A percentile compares a stretch with the other conserved stretches of the same genome.
phyloP scores from a whole-genome alignment of 2,888 invertebrate species.

The Amphipoea lucens region DNA sequence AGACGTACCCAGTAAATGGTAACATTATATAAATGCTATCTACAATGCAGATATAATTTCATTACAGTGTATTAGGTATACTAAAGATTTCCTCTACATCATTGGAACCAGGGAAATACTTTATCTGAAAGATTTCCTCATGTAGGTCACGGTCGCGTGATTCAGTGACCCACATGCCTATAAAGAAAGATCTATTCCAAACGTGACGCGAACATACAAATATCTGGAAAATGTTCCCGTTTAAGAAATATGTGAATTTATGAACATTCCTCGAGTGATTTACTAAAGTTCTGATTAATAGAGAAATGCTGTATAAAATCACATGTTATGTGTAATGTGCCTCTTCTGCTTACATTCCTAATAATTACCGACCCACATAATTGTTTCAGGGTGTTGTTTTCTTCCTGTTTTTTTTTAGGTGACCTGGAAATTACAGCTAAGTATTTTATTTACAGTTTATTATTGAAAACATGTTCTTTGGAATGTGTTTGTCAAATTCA shows the following conservation, averaged over 20 bases:
- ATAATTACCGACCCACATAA: constrained; percentile 55
- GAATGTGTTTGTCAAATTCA: constrained; percentile 37
- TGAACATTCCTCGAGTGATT: constrained; percentile 59
- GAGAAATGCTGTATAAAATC: constrained; percentile 41
- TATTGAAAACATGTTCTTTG: constrained; percentile 26
- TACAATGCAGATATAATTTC: not conserved
- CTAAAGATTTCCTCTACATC: not conserved
- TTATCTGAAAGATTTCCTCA: constrained; percentile 45
- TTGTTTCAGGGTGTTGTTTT: constrained; percentile 37
- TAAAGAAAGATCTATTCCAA: constrained; percentile 47
- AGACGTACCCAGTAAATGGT: too few species aligned
- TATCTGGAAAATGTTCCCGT: constrained; percentile 57
- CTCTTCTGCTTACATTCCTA: constrained; percentile 43
- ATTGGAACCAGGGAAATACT: constrained; percentile 30
- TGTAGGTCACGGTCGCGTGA: constrained; percentile 62
- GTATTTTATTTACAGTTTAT: constrained; percentile 18
- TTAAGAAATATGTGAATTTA: constrained; percentile 52
- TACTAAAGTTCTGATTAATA: constrained; percentile 47
- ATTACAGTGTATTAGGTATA: not conserved
- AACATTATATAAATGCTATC: not conserved
- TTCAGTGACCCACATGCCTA: constrained; percentile 51
- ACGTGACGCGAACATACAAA: constrained; percentile 43
- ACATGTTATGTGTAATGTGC: constrained; percentile 31
- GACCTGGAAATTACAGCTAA: constrained; percentile 9
- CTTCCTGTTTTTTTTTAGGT: constrained; percentile 57